Evolutionary conservation across 2,113 vertebrate species (phyloP).

Genomic region (Atractosteus spatula): DNA sequence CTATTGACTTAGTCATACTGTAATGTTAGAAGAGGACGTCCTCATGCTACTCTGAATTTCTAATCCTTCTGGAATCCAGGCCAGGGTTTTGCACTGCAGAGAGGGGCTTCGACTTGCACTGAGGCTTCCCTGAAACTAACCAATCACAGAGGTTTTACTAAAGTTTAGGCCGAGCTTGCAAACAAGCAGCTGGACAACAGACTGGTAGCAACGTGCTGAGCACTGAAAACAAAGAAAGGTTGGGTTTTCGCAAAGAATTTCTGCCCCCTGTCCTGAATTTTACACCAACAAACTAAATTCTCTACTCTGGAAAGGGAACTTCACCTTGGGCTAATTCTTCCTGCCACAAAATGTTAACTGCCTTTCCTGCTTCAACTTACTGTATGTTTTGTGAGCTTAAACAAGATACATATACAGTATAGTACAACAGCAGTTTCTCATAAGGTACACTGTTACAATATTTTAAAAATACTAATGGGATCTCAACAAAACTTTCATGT

Average conservation of each 20-base stretch:
- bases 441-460: no score
- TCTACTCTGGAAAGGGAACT: background rate
- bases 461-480: no score
- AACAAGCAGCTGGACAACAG: conserved; percentile 63
- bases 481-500: no score
- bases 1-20: no score
- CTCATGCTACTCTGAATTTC: background rate
- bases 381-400: no score
- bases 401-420: no score
- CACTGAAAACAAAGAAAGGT: background rate
- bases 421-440: no score
- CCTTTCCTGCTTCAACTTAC: no score
- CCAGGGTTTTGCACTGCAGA: conserved; percentile 59
- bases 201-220: conserved; percentile 12
- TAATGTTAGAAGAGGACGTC: no score
- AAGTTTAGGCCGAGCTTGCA: conserved; percentile 51
- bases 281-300: background rate
- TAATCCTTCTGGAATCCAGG: conserved; percentile 47
- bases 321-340: no score
- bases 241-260: background rate
- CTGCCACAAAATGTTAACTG: no score
- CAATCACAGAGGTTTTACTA: conserved; percentile 32
- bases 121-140: conserved; percentile 40
- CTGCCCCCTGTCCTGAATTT: background rate
- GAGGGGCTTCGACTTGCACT: conserved; percentile 38